A percentile compares a stretch with the other conserved stretches of the same genome.
phyloP scores from a whole-genome alignment of 2,888 invertebrate genomes.

The Macrosiphum euphorbiae region DNA sequence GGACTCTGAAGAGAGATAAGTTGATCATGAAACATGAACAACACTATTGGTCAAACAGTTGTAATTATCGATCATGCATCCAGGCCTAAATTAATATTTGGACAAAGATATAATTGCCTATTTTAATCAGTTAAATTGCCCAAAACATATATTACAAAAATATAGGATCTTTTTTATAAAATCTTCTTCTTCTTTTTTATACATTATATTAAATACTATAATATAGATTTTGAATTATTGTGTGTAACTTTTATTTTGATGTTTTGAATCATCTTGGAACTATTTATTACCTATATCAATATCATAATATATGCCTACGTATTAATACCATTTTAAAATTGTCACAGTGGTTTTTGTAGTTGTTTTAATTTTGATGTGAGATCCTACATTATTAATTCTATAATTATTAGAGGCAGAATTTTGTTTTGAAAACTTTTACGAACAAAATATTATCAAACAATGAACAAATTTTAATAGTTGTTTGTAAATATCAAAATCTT shows the following conservation, averaged over 20 bases:
- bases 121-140: not conserved
- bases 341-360: not conserved
- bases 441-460: not conserved
- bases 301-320: too few species aligned
- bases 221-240: not conserved
- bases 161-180: not conserved
- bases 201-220: not conserved
- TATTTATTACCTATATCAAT: not conserved
- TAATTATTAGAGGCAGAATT: not conserved
- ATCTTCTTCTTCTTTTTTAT: not conserved
- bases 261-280: not conserved
- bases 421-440: not conserved
- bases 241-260: not conserved
- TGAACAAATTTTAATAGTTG: not conserved
- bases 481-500: not conserved
- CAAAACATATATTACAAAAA: not conserved
- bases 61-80: not conserved
- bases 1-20: conserved; percentile 21
- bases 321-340: not conserved
- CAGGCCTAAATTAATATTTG: not conserved
- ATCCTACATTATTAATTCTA: not conserved
- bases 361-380: not conserved
- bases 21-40: not conserved
- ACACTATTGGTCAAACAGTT: not conserved
- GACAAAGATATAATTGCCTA: not conserved